Evolutionary conservation across 2,888 invertebrate species (phyloP).

Genomic region (Asteroscopus sphinx): DNA sequence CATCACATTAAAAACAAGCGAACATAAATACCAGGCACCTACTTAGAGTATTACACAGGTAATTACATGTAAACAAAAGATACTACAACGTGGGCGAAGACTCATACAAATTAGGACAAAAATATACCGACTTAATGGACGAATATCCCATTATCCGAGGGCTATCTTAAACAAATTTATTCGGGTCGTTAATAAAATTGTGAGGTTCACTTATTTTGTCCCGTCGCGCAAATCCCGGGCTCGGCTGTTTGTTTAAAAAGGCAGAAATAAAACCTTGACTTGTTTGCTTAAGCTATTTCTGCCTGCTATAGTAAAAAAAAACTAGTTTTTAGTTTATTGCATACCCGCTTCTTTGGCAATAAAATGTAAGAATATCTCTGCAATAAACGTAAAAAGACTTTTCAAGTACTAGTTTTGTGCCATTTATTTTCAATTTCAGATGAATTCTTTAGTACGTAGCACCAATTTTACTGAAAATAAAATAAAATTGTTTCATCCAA

Average conservation of each 20-base stretch:
- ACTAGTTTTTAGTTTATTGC: not conserved
- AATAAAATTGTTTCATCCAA: not conserved
- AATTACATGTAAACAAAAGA: slow-evolving; percentile 45
- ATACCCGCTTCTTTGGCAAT: not conserved
- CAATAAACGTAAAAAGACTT: slow-evolving; percentile 8
- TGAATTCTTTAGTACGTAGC: too few species aligned
- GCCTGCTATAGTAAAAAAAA: slow-evolving; percentile 2
- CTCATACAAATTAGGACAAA: slow-evolving; percentile 27
- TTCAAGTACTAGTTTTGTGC: not conserved
- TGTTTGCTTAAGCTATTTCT: slow-evolving; percentile 16
- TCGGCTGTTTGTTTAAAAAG: slow-evolving; percentile 27
- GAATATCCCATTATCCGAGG: slow-evolving; percentile 40
- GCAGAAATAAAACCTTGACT: slow-evolving; percentile 28
- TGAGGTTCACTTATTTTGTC: slow-evolving; percentile 35
- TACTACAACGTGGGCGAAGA: slow-evolving; percentile 4
- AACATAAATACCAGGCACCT: slow-evolving; percentile 33
- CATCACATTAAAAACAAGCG: slow-evolving; percentile 36
- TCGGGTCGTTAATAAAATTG: slow-evolving; percentile 44
- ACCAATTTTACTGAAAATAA: not conserved
- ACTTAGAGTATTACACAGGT: slow-evolving; percentile 17
- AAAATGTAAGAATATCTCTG: slow-evolving; percentile 4
- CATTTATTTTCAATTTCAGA: not conserved
- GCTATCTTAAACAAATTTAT: slow-evolving; percentile 45
- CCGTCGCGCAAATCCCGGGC: slow-evolving; percentile 18
- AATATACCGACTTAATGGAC: slow-evolving; percentile 35